A percentile compares a stretch with the other conserved stretches of the same genome.
Conservation (phyloP, 2,113 vertebrate genomes). For the Maccullochella peelii region DNA sequence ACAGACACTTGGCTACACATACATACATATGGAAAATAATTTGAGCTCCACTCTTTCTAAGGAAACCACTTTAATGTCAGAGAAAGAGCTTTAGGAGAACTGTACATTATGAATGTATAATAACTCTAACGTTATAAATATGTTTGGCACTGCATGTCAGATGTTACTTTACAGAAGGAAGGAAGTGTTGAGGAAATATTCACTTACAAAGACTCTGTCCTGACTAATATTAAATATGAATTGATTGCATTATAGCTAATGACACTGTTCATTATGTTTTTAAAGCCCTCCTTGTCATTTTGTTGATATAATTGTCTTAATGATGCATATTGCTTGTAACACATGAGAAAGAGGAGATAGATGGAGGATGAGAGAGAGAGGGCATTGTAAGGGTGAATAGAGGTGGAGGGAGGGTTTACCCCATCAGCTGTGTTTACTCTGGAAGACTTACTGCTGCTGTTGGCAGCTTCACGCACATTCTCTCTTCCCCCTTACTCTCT, state of each 20-base stretch:
- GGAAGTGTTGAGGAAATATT: conserved; percentile 19
- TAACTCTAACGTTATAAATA: too few relatives aligned
- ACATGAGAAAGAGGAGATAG: not conserved
- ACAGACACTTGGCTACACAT: too few relatives aligned
- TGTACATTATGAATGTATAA: not conserved
- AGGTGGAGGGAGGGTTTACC: conserved; percentile 32
- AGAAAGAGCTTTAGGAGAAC: not conserved
- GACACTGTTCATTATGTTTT: not conserved
- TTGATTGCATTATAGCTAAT: not conserved
- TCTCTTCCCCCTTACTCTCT: conserved; percentile 12
- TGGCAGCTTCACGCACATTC: conserved; percentile 72
- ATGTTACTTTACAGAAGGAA: not conserved
- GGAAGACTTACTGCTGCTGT: conserved; percentile 57
- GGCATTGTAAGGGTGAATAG: conserved; percentile 1
- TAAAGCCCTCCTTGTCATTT: accelerated
- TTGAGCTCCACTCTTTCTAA: not conserved
- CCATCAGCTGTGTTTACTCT: conserved; percentile 71
- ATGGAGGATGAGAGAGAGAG: not conserved
- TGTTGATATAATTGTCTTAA: not conserved
- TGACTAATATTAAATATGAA: not conserved
- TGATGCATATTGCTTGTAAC: not conserved
- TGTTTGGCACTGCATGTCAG: not conserved
- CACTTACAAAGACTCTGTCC: not conserved
- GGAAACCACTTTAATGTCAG: not conserved
- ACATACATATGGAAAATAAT: not conserved